These are phyloP conservation scores for Myrmecobius fasciatus DNA, from an alignment of 2,113 vertebrate species.

Conservation along the genomic window DNA sequence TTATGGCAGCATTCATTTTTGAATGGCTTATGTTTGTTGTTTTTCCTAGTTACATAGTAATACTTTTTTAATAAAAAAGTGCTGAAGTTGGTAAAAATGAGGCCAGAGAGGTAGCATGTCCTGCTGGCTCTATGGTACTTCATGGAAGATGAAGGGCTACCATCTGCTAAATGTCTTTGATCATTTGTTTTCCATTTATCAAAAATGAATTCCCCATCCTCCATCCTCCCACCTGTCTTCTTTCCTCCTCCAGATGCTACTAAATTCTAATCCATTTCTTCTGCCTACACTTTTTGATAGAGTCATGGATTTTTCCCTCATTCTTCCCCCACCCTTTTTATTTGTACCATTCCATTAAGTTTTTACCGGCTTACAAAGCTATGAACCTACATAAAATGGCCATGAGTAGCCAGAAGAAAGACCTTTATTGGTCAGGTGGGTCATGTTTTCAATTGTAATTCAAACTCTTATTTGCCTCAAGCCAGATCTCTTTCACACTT, in stretches of 20 bases:
- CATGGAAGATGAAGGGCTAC: not conserved
- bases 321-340: not conserved
- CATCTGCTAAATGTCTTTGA: not conserved
- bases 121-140: not conserved
- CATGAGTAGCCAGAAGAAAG: not conserved
- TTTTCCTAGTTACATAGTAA: not conserved
- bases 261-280: not conserved
- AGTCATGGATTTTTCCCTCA: not conserved
- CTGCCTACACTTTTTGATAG: not conserved
- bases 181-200: not conserved
- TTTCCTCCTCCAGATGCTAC: not conserved
- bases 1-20: not conserved
- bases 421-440: not conserved
- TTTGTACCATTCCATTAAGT: not conserved
- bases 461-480: conserved; percentile 50
- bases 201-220: not conserved
- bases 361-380: not conserved
- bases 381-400: not conserved
- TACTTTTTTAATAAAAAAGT: not conserved
- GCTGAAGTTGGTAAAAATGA: not conserved
- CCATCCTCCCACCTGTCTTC: not conserved
- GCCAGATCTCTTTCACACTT: conserved; percentile 42
- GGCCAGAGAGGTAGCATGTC: not conserved
- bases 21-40: not conserved
- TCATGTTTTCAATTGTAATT: conserved; percentile 7